Evolutionary conservation across 2,113 vertebrate species (phyloP).

Genomic region (Xenus cinereus): DNA sequence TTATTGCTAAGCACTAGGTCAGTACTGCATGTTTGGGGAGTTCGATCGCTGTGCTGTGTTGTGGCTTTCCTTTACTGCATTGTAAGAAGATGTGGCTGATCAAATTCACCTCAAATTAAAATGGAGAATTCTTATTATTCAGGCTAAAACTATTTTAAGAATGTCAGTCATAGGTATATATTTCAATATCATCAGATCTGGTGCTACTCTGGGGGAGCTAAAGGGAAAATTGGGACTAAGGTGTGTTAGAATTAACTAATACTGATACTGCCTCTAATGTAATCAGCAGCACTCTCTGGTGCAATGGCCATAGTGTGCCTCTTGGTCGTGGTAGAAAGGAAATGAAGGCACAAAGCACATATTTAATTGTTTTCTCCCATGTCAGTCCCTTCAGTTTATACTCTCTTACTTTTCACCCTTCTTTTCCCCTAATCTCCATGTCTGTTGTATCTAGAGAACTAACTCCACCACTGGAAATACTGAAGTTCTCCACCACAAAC

Average conservation of each 20-base stretch:
- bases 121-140: background rate
- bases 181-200: background rate
- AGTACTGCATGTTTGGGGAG: background rate
- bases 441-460: background rate
- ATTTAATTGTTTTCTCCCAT: rapidly evolving
- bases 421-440: background rate
- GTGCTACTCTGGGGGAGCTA: background rate
- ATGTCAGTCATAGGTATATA: rapidly evolving
- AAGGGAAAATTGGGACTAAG: background rate
- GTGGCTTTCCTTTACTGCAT: background rate
- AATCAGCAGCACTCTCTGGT: background rate
- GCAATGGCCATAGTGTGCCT: background rate
- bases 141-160: background rate
- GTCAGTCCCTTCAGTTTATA: background rate
- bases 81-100: background rate
- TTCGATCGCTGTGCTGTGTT: background rate
- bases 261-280: background rate
- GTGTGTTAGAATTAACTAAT: background rate
- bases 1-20: background rate
- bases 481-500: background rate
- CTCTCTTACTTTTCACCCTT: background rate
- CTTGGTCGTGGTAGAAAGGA: background rate
- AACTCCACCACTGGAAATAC: background rate
- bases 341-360: rapidly evolving
- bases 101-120: background rate